Conservation (phyloP, 2,113 vertebrate genomes). For the Myotis davidii region DNA sequence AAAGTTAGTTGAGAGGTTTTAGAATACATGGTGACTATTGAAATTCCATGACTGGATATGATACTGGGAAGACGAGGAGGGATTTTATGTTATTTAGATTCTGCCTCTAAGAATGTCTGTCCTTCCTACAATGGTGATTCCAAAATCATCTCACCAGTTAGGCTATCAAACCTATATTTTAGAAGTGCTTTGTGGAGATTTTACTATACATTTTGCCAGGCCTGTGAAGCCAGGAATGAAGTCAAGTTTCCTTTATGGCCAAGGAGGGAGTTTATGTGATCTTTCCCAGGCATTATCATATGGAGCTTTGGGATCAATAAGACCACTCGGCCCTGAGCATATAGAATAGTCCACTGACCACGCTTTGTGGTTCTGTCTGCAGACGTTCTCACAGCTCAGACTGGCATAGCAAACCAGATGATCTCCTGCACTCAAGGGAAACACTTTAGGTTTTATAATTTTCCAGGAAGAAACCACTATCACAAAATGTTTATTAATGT, state of each 20-base stretch:
- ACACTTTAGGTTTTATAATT: neutral
- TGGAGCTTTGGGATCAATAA: neutral
- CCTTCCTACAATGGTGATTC: neutral
- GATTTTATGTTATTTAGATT: slow-evolving; percentile 10
- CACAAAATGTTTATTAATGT: neutral
- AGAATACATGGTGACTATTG: neutral
- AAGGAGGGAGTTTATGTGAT: neutral
- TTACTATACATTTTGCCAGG: neutral
- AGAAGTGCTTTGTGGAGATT: neutral
- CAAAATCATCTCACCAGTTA: neutral
- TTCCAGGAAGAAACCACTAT: neutral
- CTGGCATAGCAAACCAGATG: neutral
- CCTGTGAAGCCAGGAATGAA: neutral
- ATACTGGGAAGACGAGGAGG: neutral
- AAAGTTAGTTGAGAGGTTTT: neutral
- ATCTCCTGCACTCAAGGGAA: slow-evolving; percentile 7
- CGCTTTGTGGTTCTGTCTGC: neutral
- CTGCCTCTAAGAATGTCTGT: neutral
- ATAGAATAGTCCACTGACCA: neutral
- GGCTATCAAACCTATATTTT: neutral
- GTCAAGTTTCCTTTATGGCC: neutral
- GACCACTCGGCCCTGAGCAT: neutral
- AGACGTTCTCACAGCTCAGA: neutral
- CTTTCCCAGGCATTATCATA: neutral
- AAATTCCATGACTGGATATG: neutral